Percentiles rank a stretch among this genome's conserved stretches.
Conservation (phyloP, 2,797 vertebrate species). For the Acestrorhynchus altus region DNA sequence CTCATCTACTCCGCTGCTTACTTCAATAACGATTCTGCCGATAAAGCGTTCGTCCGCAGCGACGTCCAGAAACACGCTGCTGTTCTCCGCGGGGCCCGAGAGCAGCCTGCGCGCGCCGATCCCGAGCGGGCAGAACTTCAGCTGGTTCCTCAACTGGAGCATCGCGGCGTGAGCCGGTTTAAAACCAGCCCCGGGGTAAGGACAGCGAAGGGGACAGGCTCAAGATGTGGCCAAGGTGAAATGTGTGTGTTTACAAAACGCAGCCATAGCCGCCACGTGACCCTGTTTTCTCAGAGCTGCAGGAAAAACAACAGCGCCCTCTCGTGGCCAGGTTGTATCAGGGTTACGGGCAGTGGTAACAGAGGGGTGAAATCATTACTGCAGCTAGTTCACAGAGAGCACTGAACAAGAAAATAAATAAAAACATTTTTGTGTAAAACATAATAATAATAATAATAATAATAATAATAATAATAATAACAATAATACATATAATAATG, state of each 20-base stretch:
- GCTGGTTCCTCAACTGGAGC: slow-evolving; percentile 73
- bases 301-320: slow-evolving; percentile 59
- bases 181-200: neutral
- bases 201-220: neutral
- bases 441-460: too few species aligned
- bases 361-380: neutral
- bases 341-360: neutral
- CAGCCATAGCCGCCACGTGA: slow-evolving; percentile 7
- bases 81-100: slow-evolving; percentile 72
- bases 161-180: slow-evolving; percentile 57
- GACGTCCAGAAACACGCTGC: slow-evolving; percentile 87
- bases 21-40: slow-evolving; percentile 89
- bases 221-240: slow-evolving; percentile 3
- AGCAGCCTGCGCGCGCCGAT: slow-evolving; percentile 68
- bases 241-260: neutral
- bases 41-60: slow-evolving; percentile 85
- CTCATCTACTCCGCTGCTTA: slow-evolving; percentile 47
- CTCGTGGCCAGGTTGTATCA: slow-evolving; percentile 30
- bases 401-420: too few species aligned
- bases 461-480: too few species aligned
- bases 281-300: neutral
- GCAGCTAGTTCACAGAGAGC: neutral
- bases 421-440: too few species aligned
- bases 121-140: slow-evolving; percentile 70
- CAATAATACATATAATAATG: too few species aligned